These are phyloP conservation scores for Thyatira batis DNA, from an alignment of 2,888 invertebrate genomes.

Conservation along the genomic window DNA sequence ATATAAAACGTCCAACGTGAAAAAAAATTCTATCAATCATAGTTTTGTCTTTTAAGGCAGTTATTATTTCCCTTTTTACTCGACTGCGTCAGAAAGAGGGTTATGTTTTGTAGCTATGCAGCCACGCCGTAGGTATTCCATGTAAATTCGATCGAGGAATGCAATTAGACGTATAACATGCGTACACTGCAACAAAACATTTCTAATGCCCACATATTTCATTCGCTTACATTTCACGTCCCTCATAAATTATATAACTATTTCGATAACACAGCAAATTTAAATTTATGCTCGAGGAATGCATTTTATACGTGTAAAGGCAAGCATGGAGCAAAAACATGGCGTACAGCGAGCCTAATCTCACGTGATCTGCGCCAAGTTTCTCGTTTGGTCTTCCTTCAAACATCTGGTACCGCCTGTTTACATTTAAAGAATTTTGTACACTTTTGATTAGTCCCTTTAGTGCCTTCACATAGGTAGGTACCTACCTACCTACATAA, in stretches of 20 bases:
- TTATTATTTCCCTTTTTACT: neutral
- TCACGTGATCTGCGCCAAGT: slow-evolving; percentile 65
- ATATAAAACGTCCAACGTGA: too few relatives aligned
- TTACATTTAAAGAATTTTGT: slow-evolving; percentile 7
- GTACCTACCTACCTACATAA: neutral
- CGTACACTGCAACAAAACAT: slow-evolving; percentile 47
- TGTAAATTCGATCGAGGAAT: slow-evolving; percentile 39
- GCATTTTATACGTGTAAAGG: slow-evolving; percentile 70
- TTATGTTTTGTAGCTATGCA: neutral
- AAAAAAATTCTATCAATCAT: too few relatives aligned
- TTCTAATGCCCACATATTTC: slow-evolving; percentile 55
- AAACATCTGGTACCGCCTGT: slow-evolving; percentile 41
- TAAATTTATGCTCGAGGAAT: slow-evolving; percentile 73
- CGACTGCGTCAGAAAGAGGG: too few relatives aligned
- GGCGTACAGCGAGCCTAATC: slow-evolving; percentile 52
- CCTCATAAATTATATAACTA: slow-evolving; percentile 73
- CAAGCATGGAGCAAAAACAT: slow-evolving; percentile 63
- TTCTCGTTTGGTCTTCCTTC: slow-evolving; percentile 35
- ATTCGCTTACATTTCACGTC: slow-evolving; percentile 60
- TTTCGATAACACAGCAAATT: slow-evolving; percentile 77
- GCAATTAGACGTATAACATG: slow-evolving; percentile 57
- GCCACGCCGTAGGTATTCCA: slow-evolving; percentile 8
- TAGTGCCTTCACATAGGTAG: too few relatives aligned
- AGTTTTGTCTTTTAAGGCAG: neutral
- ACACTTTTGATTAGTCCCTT: slow-evolving; percentile 3